These are phyloP conservation scores for Pherbina coryleti DNA, from an alignment of 2,888 invertebrate species.

Conservation along the genomic window DNA sequence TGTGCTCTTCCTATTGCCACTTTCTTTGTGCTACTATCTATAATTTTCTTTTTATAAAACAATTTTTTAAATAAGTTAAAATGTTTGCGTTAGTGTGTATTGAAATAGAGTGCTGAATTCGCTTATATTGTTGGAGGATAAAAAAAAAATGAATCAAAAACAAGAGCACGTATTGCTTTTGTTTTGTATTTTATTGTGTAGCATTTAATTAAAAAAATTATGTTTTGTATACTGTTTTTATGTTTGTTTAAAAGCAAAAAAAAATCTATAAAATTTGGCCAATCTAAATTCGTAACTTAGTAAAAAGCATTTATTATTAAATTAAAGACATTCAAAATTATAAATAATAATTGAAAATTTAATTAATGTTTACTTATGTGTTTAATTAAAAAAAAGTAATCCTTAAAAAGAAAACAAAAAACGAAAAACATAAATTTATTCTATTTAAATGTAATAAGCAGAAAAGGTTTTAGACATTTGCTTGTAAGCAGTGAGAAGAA, in stretches of 20 bases:
- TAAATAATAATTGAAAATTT: background rate
- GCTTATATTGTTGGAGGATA: constrained; percentile 28
- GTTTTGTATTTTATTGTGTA: constrained; percentile 25
- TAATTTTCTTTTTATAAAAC: constrained; percentile 14
- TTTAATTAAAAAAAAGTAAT: background rate
- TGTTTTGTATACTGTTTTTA: constrained; percentile 12
- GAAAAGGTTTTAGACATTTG: constrained; percentile 3
- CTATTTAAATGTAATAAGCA: constrained; percentile 9
- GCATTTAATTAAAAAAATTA: background rate
- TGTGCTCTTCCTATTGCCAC: constrained; percentile 19
- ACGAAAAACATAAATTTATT: background rate
- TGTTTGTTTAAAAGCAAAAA: constrained; percentile 10
- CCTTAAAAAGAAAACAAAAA: background rate
- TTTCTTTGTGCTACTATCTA: constrained; percentile 25
- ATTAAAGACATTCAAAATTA: constrained; percentile 12
- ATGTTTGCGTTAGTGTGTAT: constrained; percentile 28
- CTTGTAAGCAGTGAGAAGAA: background rate
- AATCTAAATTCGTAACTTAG: background rate
- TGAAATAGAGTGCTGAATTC: constrained; percentile 32
- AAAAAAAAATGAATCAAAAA: no score
- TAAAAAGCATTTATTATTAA: constrained; percentile 15
- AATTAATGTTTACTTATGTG: background rate
- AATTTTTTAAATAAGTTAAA: constrained; percentile 26
- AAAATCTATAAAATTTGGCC: constrained; percentile 17
- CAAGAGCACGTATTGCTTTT: constrained; percentile 7